A percentile compares a stretch with the other conserved stretches of the same genome.
Evolutionary conservation across 2,888 invertebrate genomes (phyloP).

Genomic region (Drosophila mercatorum): DNA sequence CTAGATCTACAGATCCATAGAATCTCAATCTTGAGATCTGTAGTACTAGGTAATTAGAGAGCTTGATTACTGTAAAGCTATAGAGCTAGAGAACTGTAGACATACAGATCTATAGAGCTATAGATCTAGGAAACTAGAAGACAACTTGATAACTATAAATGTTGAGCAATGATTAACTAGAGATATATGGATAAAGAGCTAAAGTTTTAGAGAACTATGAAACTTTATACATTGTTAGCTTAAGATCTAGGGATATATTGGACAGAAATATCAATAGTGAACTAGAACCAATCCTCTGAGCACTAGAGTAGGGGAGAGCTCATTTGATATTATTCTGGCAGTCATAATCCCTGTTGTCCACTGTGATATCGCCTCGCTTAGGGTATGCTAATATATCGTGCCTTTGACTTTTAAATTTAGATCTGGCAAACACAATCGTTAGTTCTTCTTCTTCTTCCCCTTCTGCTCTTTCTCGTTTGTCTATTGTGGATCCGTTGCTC

Average conservation of each 20-base stretch:
- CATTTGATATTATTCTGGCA: neutral
- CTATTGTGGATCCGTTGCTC: conserved; percentile 13
- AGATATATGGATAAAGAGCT: neutral
- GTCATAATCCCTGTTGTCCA: neutral
- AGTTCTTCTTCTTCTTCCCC: conserved; percentile 12
- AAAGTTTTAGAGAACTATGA: neutral
- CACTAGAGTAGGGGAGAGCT: neutral
- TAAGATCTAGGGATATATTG: neutral
- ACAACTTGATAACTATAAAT: too few relatives aligned
- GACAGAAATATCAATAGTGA: neutral
- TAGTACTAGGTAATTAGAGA: too few relatives aligned
- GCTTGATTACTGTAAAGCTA: neutral
- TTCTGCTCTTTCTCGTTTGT: conserved; percentile 1
- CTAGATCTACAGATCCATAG: too few relatives aligned
- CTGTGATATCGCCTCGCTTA: neutral
- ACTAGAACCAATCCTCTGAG: neutral
- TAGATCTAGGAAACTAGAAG: too few relatives aligned
- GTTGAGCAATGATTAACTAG: neutral
- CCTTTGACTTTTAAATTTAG: conserved; percentile 75
- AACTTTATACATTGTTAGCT: too few relatives aligned
- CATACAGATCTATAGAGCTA: neutral
- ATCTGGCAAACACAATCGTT: conserved; percentile 63
- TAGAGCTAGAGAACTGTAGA: neutral
- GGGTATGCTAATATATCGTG: conserved; percentile 39
- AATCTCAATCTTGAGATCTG: too few relatives aligned